Conservation (phyloP, 2,113 vertebrate genomes). For the Okapia johnstoni region DNA sequence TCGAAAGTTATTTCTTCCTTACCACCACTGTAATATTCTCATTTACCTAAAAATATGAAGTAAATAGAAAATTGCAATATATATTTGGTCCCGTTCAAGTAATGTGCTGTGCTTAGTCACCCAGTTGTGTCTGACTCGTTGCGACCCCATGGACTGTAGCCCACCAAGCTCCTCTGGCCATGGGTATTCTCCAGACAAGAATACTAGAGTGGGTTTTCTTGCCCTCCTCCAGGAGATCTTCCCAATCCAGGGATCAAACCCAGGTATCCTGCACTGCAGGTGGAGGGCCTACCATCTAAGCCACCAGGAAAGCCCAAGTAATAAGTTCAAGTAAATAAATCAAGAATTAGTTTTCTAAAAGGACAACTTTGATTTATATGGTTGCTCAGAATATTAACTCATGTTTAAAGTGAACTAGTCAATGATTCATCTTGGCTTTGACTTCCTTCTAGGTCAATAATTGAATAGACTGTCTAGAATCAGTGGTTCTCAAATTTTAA, state of each 20-base stretch:
- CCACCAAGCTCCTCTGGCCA: background rate
- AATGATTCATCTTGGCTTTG: background rate
- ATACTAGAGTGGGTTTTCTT: background rate
- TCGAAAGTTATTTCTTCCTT: background rate
- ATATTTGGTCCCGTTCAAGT: background rate
- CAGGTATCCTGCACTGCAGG: background rate
- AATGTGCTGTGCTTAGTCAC: background rate
- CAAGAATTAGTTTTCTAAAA: background rate
- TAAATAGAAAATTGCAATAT: background rate
- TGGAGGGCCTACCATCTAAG: background rate
- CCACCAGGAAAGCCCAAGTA: background rate
- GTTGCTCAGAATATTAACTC: background rate
- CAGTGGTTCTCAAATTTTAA: background rate
- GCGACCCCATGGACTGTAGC: background rate
- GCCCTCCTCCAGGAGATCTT: background rate
- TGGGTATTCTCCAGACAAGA: background rate
- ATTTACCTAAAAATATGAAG: background rate
- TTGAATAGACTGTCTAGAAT: background rate
- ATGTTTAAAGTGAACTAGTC: background rate
- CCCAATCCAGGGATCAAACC: background rate
- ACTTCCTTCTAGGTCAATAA: background rate
- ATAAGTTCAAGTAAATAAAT: constrained; percentile 16
- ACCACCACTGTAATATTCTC: background rate
- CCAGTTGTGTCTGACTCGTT: background rate
- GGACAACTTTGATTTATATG: background rate